These are phyloP conservation scores for Oasisia sp. DNA, from an alignment of 2,888 invertebrate genomes.

Conservation along the genomic window DNA sequence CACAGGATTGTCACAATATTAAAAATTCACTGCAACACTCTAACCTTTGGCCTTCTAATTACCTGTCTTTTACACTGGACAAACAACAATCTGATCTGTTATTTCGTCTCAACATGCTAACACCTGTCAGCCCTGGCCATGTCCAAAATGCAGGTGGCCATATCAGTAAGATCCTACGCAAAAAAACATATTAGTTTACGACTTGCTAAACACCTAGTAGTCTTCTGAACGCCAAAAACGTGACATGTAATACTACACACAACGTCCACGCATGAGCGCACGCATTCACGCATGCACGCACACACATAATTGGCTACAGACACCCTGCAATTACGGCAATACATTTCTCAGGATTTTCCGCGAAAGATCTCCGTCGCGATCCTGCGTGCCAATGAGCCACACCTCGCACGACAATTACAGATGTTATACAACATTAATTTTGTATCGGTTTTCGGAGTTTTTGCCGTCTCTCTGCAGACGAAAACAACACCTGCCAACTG, in stretches of 20 bases:
- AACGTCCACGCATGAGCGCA: not conserved
- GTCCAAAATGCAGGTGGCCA: not conserved
- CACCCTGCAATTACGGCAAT: not conserved
- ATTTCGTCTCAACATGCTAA: not conserved
- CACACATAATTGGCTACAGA: conserved; percentile 1
- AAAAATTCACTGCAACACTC: not conserved
- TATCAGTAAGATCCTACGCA: not conserved
- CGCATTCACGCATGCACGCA: not conserved
- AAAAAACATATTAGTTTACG: not conserved
- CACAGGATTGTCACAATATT: not conserved
- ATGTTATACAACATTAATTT: not conserved
- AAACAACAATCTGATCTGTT: not conserved
- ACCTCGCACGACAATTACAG: not conserved
- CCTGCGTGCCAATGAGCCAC: not conserved
- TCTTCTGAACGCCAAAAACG: not conserved
- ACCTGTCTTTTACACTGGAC: not conserved
- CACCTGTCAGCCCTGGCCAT: not conserved
- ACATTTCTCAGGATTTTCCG: conserved; percentile 1
- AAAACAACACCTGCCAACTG: not conserved
- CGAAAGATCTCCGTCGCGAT: not conserved
- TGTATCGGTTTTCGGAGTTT: not conserved
- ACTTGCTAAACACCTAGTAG: not conserved
- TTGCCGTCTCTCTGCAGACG: not conserved
- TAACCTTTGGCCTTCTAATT: not conserved
- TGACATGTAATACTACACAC: not conserved